Evolutionary conservation across 2,113 vertebrate genomes (phyloP).

Genomic region (Odontesthes bonariensis): DNA sequence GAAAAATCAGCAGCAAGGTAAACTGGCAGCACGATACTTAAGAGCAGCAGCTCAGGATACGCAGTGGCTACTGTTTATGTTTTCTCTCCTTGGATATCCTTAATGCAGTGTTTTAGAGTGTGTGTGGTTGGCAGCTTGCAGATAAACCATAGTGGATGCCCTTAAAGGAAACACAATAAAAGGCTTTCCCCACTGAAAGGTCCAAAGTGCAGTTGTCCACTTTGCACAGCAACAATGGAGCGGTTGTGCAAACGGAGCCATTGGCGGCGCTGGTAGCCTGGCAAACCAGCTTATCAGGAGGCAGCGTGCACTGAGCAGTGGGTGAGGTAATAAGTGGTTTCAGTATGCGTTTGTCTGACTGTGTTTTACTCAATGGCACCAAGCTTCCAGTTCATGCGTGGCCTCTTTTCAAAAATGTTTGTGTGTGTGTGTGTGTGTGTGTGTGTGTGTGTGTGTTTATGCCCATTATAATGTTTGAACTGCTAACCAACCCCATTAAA

Average conservation of each 20-base stretch:
- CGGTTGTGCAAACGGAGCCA: slow-evolving; percentile 72
- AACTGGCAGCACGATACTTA: slow-evolving; percentile 47
- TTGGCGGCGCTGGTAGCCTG: slow-evolving; percentile 67
- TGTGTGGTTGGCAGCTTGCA: slow-evolving; percentile 59
- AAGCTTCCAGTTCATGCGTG: slow-evolving; percentile 59
- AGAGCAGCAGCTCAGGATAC: slow-evolving; percentile 32
- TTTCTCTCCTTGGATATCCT: slow-evolving; percentile 60
- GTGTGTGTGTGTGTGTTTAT: background rate
- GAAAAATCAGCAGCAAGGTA: slow-evolving; percentile 44
- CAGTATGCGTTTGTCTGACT: slow-evolving; percentile 26
- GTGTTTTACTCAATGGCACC: slow-evolving; percentile 47
- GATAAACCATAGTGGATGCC: slow-evolving; percentile 69
- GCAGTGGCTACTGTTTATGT: slow-evolving; percentile 56
- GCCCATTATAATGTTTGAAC: too few species aligned
- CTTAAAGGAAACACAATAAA: slow-evolving; percentile 75
- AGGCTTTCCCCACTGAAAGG: slow-evolving; percentile 68
- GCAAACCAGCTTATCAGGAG: slow-evolving; percentile 77
- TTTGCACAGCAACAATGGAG: slow-evolving; percentile 74
- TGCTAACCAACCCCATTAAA: background rate
- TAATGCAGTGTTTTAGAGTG: slow-evolving; percentile 65
- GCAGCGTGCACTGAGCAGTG: slow-evolving; percentile 49
- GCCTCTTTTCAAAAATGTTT: slow-evolving; percentile 3
- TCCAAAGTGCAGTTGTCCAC: slow-evolving; percentile 78
- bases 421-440: background rate
- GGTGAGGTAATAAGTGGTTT: slow-evolving; percentile 33